Percentiles rank a stretch among this genome's conserved stretches.
These are phyloP conservation scores for Theocolax elegans DNA, from an alignment of 1,140 invertebrate species.

Conservation along the genomic window DNA sequence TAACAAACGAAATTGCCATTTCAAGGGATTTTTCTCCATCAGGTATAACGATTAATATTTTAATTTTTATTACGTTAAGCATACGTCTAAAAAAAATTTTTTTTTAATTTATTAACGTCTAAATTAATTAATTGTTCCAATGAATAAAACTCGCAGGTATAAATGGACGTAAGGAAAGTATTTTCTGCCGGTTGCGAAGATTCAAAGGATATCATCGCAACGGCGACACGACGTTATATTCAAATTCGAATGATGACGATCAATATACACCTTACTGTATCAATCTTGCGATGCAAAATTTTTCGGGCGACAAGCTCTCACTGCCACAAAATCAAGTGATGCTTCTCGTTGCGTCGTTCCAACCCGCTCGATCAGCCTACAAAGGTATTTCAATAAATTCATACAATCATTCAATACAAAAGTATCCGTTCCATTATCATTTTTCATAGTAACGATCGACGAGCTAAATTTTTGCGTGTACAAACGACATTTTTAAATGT, in stretches of 20 bases:
- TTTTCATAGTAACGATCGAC: too few species aligned
- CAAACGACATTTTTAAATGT: too few species aligned
- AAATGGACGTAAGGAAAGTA: constrained; percentile 49
- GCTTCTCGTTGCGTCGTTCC: constrained; percentile 78
- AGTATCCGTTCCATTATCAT: too few species aligned
- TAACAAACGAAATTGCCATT: constrained; percentile 65
- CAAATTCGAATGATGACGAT: constrained; percentile 23
- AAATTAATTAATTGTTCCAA: background rate
- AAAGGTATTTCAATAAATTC: constrained; percentile 70
- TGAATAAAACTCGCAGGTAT: constrained; percentile 46
- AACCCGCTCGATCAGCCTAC: constrained; percentile 79
- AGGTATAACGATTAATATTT: constrained; percentile 40
- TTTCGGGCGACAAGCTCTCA: constrained; percentile 58
- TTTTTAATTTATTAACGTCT: background rate
- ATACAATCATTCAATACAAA: too few species aligned
- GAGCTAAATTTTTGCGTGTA: too few species aligned
- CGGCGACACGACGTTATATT: too few species aligned
- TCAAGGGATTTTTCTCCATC: constrained; percentile 50
- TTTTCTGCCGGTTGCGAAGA: constrained; percentile 65
- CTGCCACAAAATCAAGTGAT: constrained; percentile 63
- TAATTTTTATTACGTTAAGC: background rate
- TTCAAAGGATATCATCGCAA: constrained; percentile 65
- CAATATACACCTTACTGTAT: constrained; percentile 80
- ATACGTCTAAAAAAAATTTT: background rate
- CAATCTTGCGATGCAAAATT: constrained; percentile 75